These are phyloP conservation scores for Lacerta viridis DNA, from an alignment of 2,797 vertebrate genomes.

Conservation along the genomic window DNA sequence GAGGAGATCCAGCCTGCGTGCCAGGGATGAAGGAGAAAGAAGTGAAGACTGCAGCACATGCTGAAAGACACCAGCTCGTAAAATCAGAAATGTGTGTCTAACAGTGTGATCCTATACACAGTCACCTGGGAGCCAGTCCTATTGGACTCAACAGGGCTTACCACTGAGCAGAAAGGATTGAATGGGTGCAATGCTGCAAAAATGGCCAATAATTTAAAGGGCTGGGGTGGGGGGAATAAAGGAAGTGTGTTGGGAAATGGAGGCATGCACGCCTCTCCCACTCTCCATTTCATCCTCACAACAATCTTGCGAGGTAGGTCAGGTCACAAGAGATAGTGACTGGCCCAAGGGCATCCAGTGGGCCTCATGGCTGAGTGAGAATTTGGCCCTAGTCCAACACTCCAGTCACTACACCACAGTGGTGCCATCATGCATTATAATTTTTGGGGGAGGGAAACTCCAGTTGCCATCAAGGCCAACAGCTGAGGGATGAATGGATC, in stretches of 20 bases:
- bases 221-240: background rate
- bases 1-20: background rate
- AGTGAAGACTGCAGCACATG: background rate
- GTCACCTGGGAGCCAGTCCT: background rate
- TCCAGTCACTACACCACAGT: too few relatives aligned
- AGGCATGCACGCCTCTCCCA: too few relatives aligned
- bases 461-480: background rate
- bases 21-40: background rate
- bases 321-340: too few relatives aligned
- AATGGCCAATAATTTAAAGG: too few relatives aligned
- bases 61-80: background rate
- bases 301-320: too few relatives aligned
- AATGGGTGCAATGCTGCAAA: background rate
- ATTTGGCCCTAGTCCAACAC: too few relatives aligned
- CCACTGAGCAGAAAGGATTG: background rate
- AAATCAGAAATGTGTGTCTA: background rate
- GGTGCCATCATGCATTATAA: too few relatives aligned
- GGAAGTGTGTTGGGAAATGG: background rate
- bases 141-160: too few relatives aligned
- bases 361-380: too few relatives aligned
- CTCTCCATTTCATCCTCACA: too few relatives aligned
- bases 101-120: background rate
- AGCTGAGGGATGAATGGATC: background rate
- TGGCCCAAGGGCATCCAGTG: too few relatives aligned
- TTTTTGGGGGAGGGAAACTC: too few relatives aligned